Conservation (phyloP, 2,888 invertebrate species). For the Parasteatoda lunata region DNA sequence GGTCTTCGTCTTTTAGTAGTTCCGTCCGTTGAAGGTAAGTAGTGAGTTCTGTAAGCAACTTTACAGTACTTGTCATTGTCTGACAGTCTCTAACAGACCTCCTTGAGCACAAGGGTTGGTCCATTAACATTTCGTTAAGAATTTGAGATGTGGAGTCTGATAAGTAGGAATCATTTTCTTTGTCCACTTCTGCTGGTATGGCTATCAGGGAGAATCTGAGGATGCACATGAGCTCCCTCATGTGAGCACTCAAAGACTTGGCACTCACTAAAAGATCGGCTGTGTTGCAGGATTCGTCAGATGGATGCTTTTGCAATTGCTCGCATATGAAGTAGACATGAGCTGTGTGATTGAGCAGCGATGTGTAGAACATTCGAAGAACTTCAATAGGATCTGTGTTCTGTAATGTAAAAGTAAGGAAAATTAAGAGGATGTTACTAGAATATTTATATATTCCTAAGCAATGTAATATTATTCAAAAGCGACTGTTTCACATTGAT, state of each 20-base stretch:
- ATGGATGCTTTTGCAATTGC: conserved; percentile 30
- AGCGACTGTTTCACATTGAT: too few species aligned
- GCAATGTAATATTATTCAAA: too few species aligned
- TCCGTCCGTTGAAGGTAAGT: conserved; percentile 31
- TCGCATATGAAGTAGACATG: conserved; percentile 62
- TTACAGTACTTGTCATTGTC: conserved; percentile 52
- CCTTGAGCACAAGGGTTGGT: conserved; percentile 55
- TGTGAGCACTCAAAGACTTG: conserved; percentile 41
- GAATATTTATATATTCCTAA: too few species aligned
- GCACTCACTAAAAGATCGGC: conserved; percentile 14
- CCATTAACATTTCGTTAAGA: conserved; percentile 47
- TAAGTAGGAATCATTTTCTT: conserved; percentile 12
- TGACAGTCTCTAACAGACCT: conserved; percentile 66
- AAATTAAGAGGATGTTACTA: too few species aligned
- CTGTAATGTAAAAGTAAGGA: conserved; percentile 25
- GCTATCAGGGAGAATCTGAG: conserved; percentile 32
- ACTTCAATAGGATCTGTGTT: conserved; percentile 28
- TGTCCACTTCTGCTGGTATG: not conserved
- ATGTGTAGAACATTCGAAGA: conserved; percentile 59
- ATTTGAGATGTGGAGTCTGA: conserved; percentile 44
- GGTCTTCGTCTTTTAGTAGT: not conserved
- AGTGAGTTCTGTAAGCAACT: conserved; percentile 29
- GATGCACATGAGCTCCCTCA: conserved; percentile 65
- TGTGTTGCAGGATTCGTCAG: conserved; percentile 26
- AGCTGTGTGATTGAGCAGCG: conserved; percentile 68